phyloP scores from a whole-genome alignment of 2,113 vertebrate species.

The Passer montanus region DNA sequence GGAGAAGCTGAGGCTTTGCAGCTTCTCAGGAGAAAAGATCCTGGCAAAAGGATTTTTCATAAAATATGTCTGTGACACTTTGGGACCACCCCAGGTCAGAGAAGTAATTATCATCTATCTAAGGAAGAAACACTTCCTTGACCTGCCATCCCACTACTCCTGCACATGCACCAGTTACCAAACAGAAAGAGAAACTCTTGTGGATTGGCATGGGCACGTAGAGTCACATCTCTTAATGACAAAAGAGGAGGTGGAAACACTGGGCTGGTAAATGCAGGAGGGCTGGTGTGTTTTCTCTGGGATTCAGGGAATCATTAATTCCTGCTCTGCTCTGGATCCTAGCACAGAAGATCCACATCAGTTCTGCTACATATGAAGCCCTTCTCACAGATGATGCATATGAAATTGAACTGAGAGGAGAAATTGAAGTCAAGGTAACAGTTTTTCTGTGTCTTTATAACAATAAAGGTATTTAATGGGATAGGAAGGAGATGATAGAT shows the following conservation, averaged over 20 bases:
- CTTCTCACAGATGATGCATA: constrained; percentile 84
- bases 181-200: background rate
- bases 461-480: background rate
- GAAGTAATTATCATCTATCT: background rate
- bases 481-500: background rate
- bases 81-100: background rate
- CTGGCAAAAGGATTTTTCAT: too few species aligned
- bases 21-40: too few species aligned
- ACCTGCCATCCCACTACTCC: too few species aligned
- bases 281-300: background rate
- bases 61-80: background rate
- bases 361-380: constrained; percentile 83
- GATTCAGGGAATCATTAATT: background rate
- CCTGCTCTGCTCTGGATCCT: background rate
- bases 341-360: constrained; percentile 90
- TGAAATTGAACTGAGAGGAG: constrained; percentile 85
- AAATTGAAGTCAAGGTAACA: constrained; percentile 89
- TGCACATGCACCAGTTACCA: too few species aligned
- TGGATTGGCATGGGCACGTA: accelerated
- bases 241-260: background rate
- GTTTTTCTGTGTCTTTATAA: background rate
- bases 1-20: too few species aligned
- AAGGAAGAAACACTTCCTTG: background rate
- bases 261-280: background rate
- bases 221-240: background rate